phyloP scores from a whole-genome alignment of 2,888 invertebrate genomes.

The Theretra japonica region DNA sequence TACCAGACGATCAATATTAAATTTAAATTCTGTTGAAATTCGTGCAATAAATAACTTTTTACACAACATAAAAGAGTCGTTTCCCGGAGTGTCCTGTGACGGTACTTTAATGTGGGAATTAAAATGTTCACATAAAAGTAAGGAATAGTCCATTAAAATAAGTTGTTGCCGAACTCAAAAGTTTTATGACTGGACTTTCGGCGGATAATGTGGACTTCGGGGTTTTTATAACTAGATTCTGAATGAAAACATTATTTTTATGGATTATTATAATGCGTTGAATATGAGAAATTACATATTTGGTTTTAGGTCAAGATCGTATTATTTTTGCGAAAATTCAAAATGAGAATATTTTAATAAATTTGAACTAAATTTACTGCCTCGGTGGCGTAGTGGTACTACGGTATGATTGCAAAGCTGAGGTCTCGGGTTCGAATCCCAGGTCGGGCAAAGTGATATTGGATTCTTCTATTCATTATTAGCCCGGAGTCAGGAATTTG shows the following conservation, averaged over 20 bases:
- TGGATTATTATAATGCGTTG: background rate
- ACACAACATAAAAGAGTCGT: slow-evolving; percentile 21
- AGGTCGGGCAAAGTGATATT: too few relatives aligned
- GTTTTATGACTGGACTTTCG: slow-evolving; percentile 37
- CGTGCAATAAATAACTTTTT: slow-evolving; percentile 21
- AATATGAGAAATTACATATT: background rate
- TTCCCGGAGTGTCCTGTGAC: slow-evolving; percentile 4
- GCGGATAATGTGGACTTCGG: slow-evolving; percentile 1
- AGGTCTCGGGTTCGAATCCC: too few relatives aligned
- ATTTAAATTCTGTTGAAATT: background rate
- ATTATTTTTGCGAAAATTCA: too few relatives aligned
- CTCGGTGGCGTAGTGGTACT: too few relatives aligned
- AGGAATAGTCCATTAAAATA: slow-evolving; percentile 45
- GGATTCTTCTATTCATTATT: too few relatives aligned
- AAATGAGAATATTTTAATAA: too few relatives aligned
- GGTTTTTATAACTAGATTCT: slow-evolving; percentile 8
- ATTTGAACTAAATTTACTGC: too few relatives aligned
- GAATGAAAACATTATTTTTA: background rate
- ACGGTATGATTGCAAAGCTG: too few relatives aligned
- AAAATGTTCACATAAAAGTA: slow-evolving; percentile 44
- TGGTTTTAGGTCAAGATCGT: too few relatives aligned
- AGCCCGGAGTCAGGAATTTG: too few relatives aligned
- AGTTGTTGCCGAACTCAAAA: slow-evolving; percentile 38
- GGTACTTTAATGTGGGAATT: slow-evolving; percentile 34
- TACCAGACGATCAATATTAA: background rate